Base-by-base conservation (phyloP, 2,113 vertebrate genomes). In the Elaphurus davidianus region DNA sequence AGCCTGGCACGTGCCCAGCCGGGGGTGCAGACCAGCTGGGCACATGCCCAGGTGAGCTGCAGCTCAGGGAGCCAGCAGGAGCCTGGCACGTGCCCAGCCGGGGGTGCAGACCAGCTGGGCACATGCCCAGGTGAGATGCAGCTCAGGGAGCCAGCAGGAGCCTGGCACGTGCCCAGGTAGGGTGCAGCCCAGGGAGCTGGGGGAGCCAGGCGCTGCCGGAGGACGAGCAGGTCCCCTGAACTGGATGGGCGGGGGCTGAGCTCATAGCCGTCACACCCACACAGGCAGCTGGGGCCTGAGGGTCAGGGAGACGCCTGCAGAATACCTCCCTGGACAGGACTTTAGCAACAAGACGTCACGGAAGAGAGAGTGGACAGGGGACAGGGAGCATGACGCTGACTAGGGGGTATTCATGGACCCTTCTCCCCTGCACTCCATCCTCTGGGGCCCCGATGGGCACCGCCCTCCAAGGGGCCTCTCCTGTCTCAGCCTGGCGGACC, bases 161-260 rank as follows among this genome's bases (percentile, higher is more conserved):
- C 43, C 12, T 4, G 64, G 7, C 27, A 21, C 40, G 76, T 11
- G 62, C 25, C 87, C 14, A 10, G 6, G 30, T 14, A 1, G 16
- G 17, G 16, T 6, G 45, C 27, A 17, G n/a, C n/a, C 19, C 19
- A 71, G 67, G 67, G 47, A 23, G 10, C 19, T 2, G 0, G 33
- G 4, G 45, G 28, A 28, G 27, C 17, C 21, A n/a, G 45, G 74
- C 1, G 0, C 54, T 0, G 36, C 14, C 30, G 15, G 57, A 23
- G 59, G 21, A 60, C 3, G 0, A 0, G 16, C 28, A 36, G 30
- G 21, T 3, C 28, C 4, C 50, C 47, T 2, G 14, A n/a, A 40
- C 30, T n/a, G 7, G 88, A 27, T 0, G 1, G 36, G 15, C 0
- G 12, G 7, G 45, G 30, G 2, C 3, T 19, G 7, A 4, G n/a